Base-by-base conservation (phyloP, 2,888 invertebrate species). In the Prostheceraeus crozeri region DNA sequence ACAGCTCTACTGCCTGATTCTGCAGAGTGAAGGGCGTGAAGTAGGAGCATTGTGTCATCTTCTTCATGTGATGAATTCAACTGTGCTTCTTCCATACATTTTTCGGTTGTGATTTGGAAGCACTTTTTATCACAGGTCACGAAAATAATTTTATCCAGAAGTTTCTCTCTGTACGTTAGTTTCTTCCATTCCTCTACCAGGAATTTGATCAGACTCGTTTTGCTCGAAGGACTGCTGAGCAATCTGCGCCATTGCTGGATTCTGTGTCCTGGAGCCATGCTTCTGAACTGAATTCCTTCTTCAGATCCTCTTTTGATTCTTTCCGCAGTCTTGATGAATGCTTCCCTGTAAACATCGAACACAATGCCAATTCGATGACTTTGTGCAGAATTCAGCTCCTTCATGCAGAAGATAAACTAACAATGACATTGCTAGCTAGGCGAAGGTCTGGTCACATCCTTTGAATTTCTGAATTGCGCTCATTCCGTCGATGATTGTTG, bases 271-370 rank as follows among this genome's bases (percentile, higher is more conserved):
- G 48, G 28, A 16, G n/a, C 40, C 14, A 40, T 40, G 40, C 3
- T 27, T 21, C 40, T 40, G 40, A 21, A 21, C 25, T 14, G 19
- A 28, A n/a, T 10, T 14, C 40, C 40, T 35, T 27, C n/a, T 57
- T 35, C 51, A 16, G 14, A 21, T 51, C 58, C 58, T 60, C 64
- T 35, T n/a, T 30, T 27, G 11, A 19, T 25, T 33, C 60, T 28
- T 58, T 65, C 64, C 16, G 56, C 46, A 19, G 57, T 59, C 60
- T 64, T 65, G 48, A 65, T 65, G 19, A 59, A 64, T 33, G 21
- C 36, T 3, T 60, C 60, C 31, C 25, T 52, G 57, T 65, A 65
- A 3, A 45, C 48, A 36, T 65, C 62, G 40, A 65, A 65, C 10
- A 64, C 59, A 30, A 64, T 46, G 52, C 61, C 62, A 31, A 64